Conservation (phyloP, 1,140 invertebrate genomes). For the Piezodorus guildinii region DNA sequence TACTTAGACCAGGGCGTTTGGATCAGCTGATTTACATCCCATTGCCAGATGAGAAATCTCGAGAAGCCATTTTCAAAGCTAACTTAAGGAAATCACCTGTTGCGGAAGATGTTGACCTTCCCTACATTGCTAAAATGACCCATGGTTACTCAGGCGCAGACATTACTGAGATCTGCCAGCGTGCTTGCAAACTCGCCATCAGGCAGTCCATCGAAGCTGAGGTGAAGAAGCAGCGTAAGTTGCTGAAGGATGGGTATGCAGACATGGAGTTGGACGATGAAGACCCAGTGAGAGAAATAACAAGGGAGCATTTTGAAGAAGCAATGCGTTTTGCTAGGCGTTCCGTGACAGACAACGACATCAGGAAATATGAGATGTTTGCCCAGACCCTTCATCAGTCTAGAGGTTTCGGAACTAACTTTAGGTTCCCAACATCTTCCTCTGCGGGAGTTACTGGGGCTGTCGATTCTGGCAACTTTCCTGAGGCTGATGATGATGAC, state of each 20-base stretch:
- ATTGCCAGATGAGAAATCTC: constrained; percentile 93
- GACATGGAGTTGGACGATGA: constrained; percentile 77
- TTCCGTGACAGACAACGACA: constrained; percentile 99
- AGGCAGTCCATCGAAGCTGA: constrained; percentile 93
- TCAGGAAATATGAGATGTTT: constrained; percentile 99
- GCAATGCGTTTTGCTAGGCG: constrained; percentile 98
- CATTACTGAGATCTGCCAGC: constrained; percentile 96
- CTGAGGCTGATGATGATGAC: constrained; percentile 81
- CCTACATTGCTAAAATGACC: constrained; percentile 70
- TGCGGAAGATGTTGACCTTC: constrained; percentile 84
- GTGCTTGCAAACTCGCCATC: constrained; percentile 96
- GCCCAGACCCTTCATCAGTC: constrained; percentile 98
- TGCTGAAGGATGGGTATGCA: constrained; percentile 30
- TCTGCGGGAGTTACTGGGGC: constrained; percentile 47
- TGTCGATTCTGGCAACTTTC: constrained; percentile 65
- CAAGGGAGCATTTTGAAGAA: constrained; percentile 94
- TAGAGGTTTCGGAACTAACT: constrained; percentile 95
- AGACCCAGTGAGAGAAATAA: constrained; percentile 97
- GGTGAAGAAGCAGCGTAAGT: constrained; percentile 20
- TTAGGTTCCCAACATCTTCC: constrained; percentile 52
- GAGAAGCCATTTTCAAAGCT: constrained; percentile 87
- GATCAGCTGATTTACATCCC: constrained; percentile 99
- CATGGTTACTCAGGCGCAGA: constrained; percentile 97
- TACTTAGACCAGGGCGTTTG: constrained; percentile 91
- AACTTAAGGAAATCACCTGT: constrained; percentile 95